A percentile compares a stretch with the other conserved stretches of the same genome.
Conservation (phyloP, 2,888 invertebrate genomes). For the Athalia rosae region DNA sequence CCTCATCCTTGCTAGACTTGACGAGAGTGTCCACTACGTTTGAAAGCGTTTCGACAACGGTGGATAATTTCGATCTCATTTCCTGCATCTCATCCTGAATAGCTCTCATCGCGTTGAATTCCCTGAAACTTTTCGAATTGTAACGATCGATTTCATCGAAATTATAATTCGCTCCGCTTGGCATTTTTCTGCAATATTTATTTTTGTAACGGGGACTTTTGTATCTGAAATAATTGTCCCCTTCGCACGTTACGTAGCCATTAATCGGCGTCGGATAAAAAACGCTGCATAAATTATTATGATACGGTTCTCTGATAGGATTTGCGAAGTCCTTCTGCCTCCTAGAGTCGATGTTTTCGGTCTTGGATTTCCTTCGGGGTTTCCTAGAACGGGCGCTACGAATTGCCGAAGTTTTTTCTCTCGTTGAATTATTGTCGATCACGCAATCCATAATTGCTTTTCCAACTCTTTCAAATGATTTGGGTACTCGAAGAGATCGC, state of each 20-base stretch:
- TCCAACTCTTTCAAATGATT: not conserved
- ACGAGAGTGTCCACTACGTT: constrained; percentile 4
- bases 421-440: not conserved
- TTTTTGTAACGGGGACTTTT: not conserved
- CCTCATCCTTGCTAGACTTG: not conserved
- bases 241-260: constrained; percentile 6
- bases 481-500: not conserved
- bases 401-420: not conserved
- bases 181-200: not conserved
- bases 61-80: constrained; percentile 4
- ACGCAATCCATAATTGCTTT: not conserved
- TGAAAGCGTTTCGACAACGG: constrained; percentile 28
- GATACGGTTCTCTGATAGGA: constrained; percentile 14
- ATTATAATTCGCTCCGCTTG: not conserved
- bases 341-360: not conserved
- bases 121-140: not conserved
- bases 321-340: not conserved
- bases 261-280: not conserved
- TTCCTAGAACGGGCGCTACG: not conserved
- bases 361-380: not conserved
- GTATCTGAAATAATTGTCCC: constrained; percentile 14
- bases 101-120: constrained; percentile 1
- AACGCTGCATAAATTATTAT: not conserved
- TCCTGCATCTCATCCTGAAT: constrained; percentile 28
- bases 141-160: not conserved